Evolutionary conservation across 2,888 invertebrate genomes (phyloP), one percentile per base, ranked within the genome.

Genomic region (Andrena chrysosceles): DNA sequence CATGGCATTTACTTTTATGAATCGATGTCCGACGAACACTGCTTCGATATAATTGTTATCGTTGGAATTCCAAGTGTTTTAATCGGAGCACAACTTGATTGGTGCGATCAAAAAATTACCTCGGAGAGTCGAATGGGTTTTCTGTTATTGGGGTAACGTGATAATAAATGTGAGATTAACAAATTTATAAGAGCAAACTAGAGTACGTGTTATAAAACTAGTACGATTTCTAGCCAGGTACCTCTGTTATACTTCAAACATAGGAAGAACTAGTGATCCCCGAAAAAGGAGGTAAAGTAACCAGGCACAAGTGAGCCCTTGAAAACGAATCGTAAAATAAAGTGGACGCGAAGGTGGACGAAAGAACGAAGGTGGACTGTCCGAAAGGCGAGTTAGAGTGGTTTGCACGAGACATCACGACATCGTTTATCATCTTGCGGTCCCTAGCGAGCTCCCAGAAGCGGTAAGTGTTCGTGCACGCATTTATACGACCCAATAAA

Each of bases 361-460:
- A 72, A 80, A 80, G 62, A 71, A 77, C n/a, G 33, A 49, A 63
- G 67, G n/a, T 33, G 60, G 73, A 66, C 66, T n/a, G 48, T 23
- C 66, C 66, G 79, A 62, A 56, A 63, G 49, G 20, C 66, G 63
- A 31, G 26, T 16, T 8, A 10, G 10, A 31, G 20, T 63, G 16
- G 67, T 29, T 72, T 78, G 81, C 59, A 42, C 48, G 66, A 56
- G 49, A 80, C 83, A 80, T 85, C 77, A 80, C 75, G 75, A 63
- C 67, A 29, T 85, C 85, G 72, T 85, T 85, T 81, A 81, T 85
- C 85, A 85, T 85, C 52, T 54, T 74, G 54, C 70, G 63, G 54
- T 16, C 6, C 7, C 49, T 29, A 52, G 13, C 54, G 31, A 59
- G 78, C 52, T 77, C 63, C 59, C 52, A 64, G 60, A 54, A 56